These are phyloP conservation scores for Ochlodes sylvanus DNA, from an alignment of 2,888 invertebrate genomes.

Conservation along the genomic window DNA sequence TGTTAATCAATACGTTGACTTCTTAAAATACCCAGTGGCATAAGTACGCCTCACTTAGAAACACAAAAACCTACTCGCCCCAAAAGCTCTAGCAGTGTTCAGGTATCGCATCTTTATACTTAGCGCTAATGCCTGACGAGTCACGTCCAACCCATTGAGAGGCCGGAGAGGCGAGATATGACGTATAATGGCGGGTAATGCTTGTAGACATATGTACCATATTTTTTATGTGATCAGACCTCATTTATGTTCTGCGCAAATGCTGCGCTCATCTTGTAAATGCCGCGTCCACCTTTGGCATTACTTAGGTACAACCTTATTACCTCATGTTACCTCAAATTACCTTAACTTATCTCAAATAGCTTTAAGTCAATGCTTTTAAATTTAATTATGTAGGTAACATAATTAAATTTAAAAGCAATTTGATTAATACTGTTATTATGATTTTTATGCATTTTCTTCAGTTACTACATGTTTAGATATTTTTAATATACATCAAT, in stretches of 20 bases:
- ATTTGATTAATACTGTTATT: too few relatives aligned
- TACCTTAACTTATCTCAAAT: neutral
- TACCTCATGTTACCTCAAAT: conserved; percentile 10
- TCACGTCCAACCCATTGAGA: conserved; percentile 37
- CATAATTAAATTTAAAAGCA: too few relatives aligned
- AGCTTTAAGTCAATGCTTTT: too few relatives aligned
- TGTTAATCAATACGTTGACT: too few relatives aligned
- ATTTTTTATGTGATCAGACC: conserved; percentile 26
- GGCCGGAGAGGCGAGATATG: conserved; percentile 34
- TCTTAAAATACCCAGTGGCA: too few relatives aligned
- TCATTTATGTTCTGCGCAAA: conserved; percentile 4
- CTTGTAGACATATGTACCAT: conserved; percentile 32
- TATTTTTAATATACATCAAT: too few relatives aligned
- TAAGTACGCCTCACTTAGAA: too few relatives aligned
- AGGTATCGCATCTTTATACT: conserved; percentile 1
- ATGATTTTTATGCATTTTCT: too few relatives aligned
- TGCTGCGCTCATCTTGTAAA: neutral
- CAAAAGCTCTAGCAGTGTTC: neutral
- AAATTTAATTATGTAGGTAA: too few relatives aligned
- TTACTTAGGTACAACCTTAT: neutral
- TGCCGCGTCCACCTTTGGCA: neutral
- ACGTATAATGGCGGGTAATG: conserved; percentile 33
- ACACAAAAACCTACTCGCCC: too few relatives aligned
- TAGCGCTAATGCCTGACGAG: conserved; percentile 21
- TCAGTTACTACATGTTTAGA: too few relatives aligned